Evolutionary conservation across 2,113 vertebrate genomes (phyloP).

Genomic region (Scartelaos histophorus): DNA sequence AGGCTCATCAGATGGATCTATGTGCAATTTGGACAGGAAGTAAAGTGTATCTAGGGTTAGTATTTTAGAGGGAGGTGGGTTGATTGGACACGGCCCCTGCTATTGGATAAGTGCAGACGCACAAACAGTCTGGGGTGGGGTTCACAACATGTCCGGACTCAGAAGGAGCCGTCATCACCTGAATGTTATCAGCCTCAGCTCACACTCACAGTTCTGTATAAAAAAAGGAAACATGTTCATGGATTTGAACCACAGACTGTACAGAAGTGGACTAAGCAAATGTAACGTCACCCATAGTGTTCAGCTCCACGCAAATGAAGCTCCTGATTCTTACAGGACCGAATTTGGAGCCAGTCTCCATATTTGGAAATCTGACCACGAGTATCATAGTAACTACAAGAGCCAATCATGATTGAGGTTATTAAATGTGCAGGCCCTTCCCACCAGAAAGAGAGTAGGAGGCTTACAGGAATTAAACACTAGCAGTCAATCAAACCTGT

Average conservation of each 20-base stretch:
- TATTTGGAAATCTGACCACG: too few species aligned
- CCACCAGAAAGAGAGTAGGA: too few species aligned
- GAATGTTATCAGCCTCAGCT: conserved; percentile 8
- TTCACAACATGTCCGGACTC: conserved; percentile 64
- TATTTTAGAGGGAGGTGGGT: conserved; percentile 39
- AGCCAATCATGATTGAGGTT: too few species aligned
- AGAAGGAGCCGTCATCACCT: conserved; percentile 62
- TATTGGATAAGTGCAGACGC: conserved; percentile 12
- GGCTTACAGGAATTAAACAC: too few species aligned
- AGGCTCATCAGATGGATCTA: conserved; percentile 52
- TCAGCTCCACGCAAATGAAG: too few species aligned
- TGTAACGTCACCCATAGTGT: too few species aligned
- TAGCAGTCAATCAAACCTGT: too few species aligned
- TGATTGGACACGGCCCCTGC: conserved; percentile 50
- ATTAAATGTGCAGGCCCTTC: too few species aligned
- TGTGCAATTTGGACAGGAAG: conserved; percentile 57
- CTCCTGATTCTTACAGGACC: too few species aligned
- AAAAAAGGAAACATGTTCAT: background rate
- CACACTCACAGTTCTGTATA: conserved; percentile 19
- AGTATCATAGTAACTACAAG: too few species aligned
- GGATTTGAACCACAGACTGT: background rate
- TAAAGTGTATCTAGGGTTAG: conserved; percentile 35
- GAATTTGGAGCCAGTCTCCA: too few species aligned
- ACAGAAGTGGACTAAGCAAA: too few species aligned
- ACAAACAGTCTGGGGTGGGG: conserved; percentile 35